phyloP scores from a whole-genome alignment of 2,113 vertebrate genomes.

The Hipposideros armiger region DNA sequence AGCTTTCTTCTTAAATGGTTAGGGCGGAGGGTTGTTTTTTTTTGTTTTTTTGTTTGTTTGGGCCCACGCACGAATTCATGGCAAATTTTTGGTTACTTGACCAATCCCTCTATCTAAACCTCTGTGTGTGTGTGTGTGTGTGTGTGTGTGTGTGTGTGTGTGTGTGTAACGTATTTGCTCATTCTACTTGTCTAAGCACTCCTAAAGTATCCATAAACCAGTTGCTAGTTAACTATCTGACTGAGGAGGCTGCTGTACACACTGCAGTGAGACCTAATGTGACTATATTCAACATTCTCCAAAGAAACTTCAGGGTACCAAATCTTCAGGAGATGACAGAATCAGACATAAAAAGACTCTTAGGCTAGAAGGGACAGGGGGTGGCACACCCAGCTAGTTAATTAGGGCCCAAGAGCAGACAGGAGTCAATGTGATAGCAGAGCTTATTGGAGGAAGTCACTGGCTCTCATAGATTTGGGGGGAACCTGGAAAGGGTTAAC shows the following conservation, averaged over 20 bases:
- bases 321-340: background rate
- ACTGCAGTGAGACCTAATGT: background rate
- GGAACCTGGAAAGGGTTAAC: slow-evolving; percentile 44
- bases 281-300: slow-evolving; percentile 31
- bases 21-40: background rate
- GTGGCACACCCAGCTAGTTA: background rate
- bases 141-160: background rate
- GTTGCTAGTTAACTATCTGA: slow-evolving; percentile 59
- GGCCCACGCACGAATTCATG: background rate
- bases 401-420: background rate
- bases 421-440: background rate
- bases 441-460: background rate
- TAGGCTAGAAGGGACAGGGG: background rate
- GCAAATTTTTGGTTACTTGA: slow-evolving; percentile 23
- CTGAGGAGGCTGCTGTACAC: background rate
- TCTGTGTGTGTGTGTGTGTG: background rate
- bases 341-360: background rate
- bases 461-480: background rate
- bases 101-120: background rate
- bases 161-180: background rate
- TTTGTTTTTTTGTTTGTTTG: background rate
- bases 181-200: slow-evolving; percentile 31
- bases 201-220: background rate
- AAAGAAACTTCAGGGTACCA: background rate
- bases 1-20: slow-evolving; percentile 12